Base-by-base conservation (phyloP, 2,113 vertebrate species). In the Equus quagga region DNA sequence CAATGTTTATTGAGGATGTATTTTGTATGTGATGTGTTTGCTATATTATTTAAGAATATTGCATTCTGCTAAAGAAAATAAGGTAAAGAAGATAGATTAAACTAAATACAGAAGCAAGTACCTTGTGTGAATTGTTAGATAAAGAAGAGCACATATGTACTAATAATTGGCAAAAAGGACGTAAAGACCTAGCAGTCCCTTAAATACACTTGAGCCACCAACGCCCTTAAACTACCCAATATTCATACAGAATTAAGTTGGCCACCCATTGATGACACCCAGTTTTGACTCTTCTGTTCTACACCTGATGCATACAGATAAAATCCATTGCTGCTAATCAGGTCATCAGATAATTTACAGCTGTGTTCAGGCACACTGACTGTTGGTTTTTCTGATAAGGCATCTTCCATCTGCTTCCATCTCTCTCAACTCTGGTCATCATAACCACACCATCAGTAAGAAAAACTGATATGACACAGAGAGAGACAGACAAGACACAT, bases 11-110 rank as follows among this genome's bases (percentile, higher is more conserved):
- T 56, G n/a, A 60, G 24, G 44, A 26, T 17, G 12, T 84, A 70
- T 62, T 80, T 72, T 91, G 21, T 54, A 56, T 84, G 17, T 31
- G 21, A 60, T 83, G 4, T 75, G 15, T 70, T 96, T 69, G 15
- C 21, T 83, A 23, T 89, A 46, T 86, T 90, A 31, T 72, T 96
- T 86, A 72, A 80, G 14, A 90, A 65, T 72, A 65, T 56, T 87
- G 9, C 21, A 70, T 83, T 89, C 41, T 88, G 49, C 41, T 70
- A 49, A 70, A 51, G 76, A 73, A 87, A 87, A 67, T 65, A 51
- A 85, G 21, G 58, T 15, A 51, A 72, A 36, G 14, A 92, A 10
- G 31, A 41, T n/a, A 89, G 41, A 78, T 46, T 14, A 60, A 84
- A 81, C 31, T 80, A 93, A 84, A 46, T 69, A 65, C 23, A 84